phyloP scores from a whole-genome alignment of 2,113 vertebrate species.

The Cochlearius cochlearius region DNA sequence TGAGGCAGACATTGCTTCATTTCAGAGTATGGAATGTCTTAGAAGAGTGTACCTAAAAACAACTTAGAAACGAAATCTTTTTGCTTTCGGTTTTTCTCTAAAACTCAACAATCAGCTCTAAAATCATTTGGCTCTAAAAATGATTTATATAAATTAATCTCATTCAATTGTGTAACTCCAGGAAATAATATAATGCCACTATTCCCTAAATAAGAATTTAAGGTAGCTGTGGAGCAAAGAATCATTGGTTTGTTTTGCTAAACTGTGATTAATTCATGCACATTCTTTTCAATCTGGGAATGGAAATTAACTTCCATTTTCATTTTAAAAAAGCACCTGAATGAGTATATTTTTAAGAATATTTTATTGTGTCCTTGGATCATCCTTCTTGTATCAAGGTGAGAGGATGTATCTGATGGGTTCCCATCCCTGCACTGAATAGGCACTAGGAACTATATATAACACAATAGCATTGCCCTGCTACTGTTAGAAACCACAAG shows the following conservation, averaged over 20 bases:
- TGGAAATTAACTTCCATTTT: neutral
- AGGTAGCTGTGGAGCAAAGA: neutral
- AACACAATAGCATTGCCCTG: neutral
- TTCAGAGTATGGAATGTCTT: neutral
- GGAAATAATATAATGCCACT: neutral
- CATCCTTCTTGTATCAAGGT: neutral
- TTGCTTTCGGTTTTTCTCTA: neutral
- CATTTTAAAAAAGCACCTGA: neutral
- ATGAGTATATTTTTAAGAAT: neutral
- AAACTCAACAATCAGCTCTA: neutral
- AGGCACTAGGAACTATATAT: neutral
- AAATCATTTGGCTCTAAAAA: neutral
- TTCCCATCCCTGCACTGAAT: neutral
- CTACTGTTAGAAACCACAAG: neutral
- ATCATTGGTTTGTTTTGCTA: neutral
- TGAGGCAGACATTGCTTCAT: neutral
- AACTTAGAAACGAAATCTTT: neutral
- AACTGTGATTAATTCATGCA: neutral
- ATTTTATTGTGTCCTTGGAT: neutral
- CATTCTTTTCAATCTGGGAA: neutral
- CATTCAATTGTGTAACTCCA: neutral
- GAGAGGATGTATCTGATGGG: neutral
- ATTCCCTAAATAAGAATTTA: neutral
- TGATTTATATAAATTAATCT: neutral
- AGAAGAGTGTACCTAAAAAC: neutral